phyloP scores from a whole-genome alignment of 1,140 invertebrate genomes.

The Parasteatoda tepidariorum region DNA sequence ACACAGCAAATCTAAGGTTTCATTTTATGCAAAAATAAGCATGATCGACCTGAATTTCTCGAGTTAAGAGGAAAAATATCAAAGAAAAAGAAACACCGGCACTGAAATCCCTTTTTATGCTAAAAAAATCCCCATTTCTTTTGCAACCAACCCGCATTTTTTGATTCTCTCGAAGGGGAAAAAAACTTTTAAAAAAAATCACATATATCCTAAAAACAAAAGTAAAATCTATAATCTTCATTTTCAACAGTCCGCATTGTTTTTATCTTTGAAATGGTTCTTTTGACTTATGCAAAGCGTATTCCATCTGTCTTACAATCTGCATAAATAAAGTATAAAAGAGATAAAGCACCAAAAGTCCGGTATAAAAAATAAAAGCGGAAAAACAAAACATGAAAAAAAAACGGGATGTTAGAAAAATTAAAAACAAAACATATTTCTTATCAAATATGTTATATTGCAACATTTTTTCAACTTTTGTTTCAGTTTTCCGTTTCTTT shows the following conservation, averaged over 20 bases:
- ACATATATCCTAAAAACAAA: constrained; percentile 1
- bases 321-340: constrained; percentile 50
- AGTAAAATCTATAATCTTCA: constrained; percentile 52
- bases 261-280: constrained; percentile 41
- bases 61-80: constrained; percentile 39
- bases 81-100: constrained; percentile 18
- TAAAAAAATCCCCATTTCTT: constrained; percentile 32
- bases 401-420: too few relatives aligned
- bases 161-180: not conserved
- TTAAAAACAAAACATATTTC: too few relatives aligned
- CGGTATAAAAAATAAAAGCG: not conserved
- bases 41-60: constrained; percentile 19
- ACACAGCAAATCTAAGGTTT: constrained; percentile 32
- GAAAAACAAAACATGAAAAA: not conserved
- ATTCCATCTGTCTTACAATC: constrained; percentile 46
- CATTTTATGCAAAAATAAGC: constrained; percentile 55
- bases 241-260: constrained; percentile 41
- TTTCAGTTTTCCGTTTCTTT: too few relatives aligned
- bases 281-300: constrained; percentile 46
- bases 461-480: too few relatives aligned
- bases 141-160: not conserved
- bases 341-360: constrained; percentile 21
- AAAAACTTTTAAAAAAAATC: too few relatives aligned
- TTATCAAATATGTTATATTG: too few relatives aligned
- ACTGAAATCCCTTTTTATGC: constrained; percentile 42